phyloP scores from a whole-genome alignment of 2,797 vertebrate genomes.

The Acanthornis magna region DNA sequence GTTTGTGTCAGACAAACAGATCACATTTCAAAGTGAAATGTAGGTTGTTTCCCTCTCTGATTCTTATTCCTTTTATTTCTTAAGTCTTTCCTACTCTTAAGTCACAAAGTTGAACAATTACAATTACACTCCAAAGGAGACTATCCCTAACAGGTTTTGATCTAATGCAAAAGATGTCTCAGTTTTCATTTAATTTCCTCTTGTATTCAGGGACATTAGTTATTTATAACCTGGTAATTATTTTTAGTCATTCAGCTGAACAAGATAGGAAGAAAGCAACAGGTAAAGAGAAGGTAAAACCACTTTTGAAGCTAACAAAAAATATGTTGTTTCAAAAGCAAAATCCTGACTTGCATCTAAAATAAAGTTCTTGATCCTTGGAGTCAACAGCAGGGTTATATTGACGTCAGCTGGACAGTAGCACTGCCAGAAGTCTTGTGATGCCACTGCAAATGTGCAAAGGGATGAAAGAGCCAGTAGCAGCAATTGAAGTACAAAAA shows the following conservation, averaged over 20 bases:
- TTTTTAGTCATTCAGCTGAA: constrained; percentile 15
- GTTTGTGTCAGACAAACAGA: neutral
- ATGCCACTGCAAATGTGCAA: neutral
- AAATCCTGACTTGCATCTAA: neutral
- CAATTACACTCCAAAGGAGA: neutral
- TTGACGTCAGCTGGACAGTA: neutral
- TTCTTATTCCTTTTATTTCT: neutral
- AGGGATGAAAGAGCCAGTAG: neutral
- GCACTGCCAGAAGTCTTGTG: neutral
- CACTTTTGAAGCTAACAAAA: neutral
- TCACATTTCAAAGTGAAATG: neutral
- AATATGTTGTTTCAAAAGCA: neutral
- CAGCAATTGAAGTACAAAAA: neutral
- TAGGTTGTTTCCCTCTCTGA: neutral
- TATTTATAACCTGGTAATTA: constrained; percentile 44
- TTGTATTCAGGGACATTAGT: constrained; percentile 25
- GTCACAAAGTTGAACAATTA: constrained; percentile 9
- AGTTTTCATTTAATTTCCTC: constrained; percentile 22
- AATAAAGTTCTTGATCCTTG: neutral
- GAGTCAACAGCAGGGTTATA: neutral
- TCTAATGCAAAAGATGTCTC: constrained; percentile 18
- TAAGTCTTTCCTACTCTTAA: neutral
- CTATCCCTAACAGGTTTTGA: neutral
- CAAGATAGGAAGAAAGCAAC: neutral
- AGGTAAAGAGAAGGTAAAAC: neutral